Conservation (phyloP, 2,888 invertebrate species). For the Stenoptilia bipunctidactyla region DNA sequence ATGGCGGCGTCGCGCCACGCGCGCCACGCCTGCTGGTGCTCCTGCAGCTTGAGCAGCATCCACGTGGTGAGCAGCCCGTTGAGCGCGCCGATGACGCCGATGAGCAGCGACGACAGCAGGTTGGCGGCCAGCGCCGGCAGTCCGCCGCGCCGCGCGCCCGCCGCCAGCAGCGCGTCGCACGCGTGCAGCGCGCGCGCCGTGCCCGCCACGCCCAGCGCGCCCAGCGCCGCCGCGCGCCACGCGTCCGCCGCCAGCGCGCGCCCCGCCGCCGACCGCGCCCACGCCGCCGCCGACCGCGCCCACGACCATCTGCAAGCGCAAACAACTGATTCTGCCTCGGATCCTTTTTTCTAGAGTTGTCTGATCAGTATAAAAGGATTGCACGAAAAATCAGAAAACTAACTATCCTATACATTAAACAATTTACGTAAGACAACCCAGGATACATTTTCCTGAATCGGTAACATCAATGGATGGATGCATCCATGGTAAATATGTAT, state of each 20-base stretch:
- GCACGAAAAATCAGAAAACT: too few species aligned
- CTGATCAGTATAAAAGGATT: too few species aligned
- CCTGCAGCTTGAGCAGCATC: slow-evolving; percentile 63
- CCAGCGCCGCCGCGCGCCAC: slow-evolving; percentile 52
- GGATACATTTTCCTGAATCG: too few species aligned
- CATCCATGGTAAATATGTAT: too few species aligned
- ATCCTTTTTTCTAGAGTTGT: too few species aligned
- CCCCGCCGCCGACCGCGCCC: slow-evolving; percentile 49
- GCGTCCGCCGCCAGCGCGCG: slow-evolving; percentile 51
- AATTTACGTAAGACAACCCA: too few species aligned
- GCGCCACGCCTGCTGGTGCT: slow-evolving; percentile 61
- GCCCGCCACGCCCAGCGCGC: slow-evolving; percentile 50
- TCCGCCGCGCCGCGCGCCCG: slow-evolving; percentile 47
- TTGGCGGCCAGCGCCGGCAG: slow-evolving; percentile 52
- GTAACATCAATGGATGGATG: too few species aligned
- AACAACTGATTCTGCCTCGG: background rate
- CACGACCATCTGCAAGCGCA: slow-evolving; percentile 44
- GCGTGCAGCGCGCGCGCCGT: slow-evolving; percentile 61
- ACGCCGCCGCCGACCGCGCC: slow-evolving; percentile 45
- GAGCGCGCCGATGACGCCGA: slow-evolving; percentile 39
- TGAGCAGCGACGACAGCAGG: slow-evolving; percentile 54
- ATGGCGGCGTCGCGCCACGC: slow-evolving; percentile 59
- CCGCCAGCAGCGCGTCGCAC: slow-evolving; percentile 57
- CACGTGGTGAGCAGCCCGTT: slow-evolving; percentile 61
- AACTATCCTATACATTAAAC: too few species aligned